Percentiles rank a stretch among this genome's conserved stretches.
These are phyloP conservation scores for Mellivora capensis DNA, from an alignment of 2,113 vertebrate genomes.

Conservation along the genomic window DNA sequence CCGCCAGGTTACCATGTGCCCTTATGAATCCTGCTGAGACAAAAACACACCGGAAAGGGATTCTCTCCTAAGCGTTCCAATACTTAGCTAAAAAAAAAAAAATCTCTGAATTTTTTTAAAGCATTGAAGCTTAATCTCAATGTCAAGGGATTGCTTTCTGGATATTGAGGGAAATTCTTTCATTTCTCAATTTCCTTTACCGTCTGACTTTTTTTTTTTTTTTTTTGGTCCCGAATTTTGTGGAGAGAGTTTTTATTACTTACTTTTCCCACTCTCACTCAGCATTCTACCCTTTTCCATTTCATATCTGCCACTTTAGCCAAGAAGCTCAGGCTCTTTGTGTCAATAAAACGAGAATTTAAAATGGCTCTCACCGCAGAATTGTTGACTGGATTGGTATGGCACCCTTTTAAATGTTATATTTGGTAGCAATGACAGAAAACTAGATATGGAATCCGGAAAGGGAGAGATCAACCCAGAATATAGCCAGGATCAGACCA, in stretches of 20 bases:
- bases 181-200: slow-evolving; percentile 1
- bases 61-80: not conserved
- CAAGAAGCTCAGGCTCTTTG: slow-evolving; percentile 4
- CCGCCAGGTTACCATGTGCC: not conserved
- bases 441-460: not conserved
- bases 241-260: not conserved
- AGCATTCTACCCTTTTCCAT: slow-evolving; percentile 1
- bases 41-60: not conserved
- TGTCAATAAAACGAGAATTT: slow-evolving; percentile 20
- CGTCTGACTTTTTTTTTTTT: not conserved
- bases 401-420: not conserved
- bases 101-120: slow-evolving; percentile 15
- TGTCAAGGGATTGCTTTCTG: not conserved
- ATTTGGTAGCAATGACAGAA: not conserved
- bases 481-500: not conserved
- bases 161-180: not conserved
- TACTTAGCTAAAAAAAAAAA: not conserved
- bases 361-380: not conserved
- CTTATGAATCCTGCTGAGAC: not conserved
- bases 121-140: not conserved
- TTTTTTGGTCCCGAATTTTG: not conserved
- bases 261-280: not conserved
- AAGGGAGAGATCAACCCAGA: not conserved
- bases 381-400: not conserved
- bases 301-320: not conserved